Base-by-base conservation (phyloP, 2,797 vertebrate genomes). In the Anas georgica region DNA sequence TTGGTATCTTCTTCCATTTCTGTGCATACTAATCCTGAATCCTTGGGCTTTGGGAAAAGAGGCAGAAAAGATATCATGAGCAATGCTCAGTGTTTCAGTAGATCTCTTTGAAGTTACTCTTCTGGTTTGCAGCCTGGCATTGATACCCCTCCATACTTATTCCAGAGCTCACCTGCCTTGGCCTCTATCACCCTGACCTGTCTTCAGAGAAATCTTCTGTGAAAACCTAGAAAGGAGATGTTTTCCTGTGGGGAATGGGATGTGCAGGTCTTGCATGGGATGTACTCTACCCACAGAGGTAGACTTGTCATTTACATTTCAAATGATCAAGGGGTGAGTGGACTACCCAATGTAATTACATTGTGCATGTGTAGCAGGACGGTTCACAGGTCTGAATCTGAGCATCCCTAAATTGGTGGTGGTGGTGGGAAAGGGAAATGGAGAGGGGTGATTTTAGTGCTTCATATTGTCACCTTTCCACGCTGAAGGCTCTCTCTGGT, bases 231-330 rank as follows among this genome's bases (percentile, higher is more conserved):
- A 77, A 62, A 41, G 66, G 46, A 94, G 43, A 39, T 41, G 22
- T 63, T 90, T 92, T 92, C 50, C 31, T 2, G 0, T 68, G 29
- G 5, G 63, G 75, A 94, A 90, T 64, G 90, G 89, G 79, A 81
- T 37, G 58, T 87, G 35, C 77, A 88, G 52, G 85, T 83, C 79
- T 93, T 83, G 62, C 86, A 67, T 73, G 52, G 82, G 50, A 80
- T 58, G 62, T 1, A 3, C n/a, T 67, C 25, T 91, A 83, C 73
- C 67, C 2, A 1, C 56, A 80, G n/a, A 86, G 18, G 41, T 79
- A 84, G 62, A 67, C 60, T 50, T 68, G 41, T 83, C 45, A 86
- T 95, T 41, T 94, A 74, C 88, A 48, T 80, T 93, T 96, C 62
- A 87, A 86, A 84, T 86, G 5, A 69, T 86, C 85, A 77, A 92